Percentiles rank a stretch among this genome's conserved stretches.
Conservation (phyloP, 2,113 vertebrate genomes). For the Antechinus stuartii region DNA sequence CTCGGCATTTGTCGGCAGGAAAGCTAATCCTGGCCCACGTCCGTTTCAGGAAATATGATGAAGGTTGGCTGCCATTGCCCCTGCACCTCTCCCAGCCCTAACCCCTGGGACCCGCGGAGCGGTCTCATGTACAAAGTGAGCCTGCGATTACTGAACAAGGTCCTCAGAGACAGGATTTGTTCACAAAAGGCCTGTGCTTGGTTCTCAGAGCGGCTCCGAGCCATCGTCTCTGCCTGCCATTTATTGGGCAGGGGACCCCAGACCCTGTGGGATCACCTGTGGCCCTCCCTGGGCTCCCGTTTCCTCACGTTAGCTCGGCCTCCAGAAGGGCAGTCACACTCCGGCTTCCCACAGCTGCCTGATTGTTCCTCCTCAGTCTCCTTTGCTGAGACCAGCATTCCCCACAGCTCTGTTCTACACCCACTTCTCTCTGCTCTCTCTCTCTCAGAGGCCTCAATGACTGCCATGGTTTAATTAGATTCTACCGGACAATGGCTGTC, state of each 20-base stretch:
- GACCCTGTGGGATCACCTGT: no score
- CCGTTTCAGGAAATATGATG: neutral
- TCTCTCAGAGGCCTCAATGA: no score
- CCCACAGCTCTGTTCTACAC: no score
- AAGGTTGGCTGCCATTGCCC: neutral
- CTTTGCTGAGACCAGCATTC: no score
- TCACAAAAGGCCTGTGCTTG: neutral
- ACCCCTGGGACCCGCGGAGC: neutral
- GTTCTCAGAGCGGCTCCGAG: conserved; percentile 20
- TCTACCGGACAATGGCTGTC: no score
- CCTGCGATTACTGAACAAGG: neutral
- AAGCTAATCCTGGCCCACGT: neutral
- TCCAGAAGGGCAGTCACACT: no score
- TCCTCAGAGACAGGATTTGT: neutral
- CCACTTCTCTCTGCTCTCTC: no score
- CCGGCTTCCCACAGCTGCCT: no score
- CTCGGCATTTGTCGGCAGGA: neutral
- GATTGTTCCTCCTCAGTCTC: no score
- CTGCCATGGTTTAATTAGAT: no score
- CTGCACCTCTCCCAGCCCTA: neutral
- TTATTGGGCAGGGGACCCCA: neutral
- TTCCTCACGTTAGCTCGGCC: no score
- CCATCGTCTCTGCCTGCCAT: neutral
- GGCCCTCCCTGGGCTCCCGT: no score
- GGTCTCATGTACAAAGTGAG: neutral